phyloP scores from a whole-genome alignment of 2,888 invertebrate species.

The Eledona agricola region DNA sequence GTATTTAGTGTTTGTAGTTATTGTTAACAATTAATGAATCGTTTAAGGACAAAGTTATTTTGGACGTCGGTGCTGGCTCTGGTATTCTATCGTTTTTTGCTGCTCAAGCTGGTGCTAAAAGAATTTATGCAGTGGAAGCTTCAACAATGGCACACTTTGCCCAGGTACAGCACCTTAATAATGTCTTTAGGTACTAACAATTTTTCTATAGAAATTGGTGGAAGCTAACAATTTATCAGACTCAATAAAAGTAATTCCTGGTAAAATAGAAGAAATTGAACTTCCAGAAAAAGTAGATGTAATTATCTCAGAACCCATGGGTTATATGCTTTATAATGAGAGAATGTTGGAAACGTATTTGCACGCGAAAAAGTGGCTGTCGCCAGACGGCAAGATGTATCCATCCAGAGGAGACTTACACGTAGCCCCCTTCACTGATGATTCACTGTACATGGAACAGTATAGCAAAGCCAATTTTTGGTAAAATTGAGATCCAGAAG shows the following conservation, averaged over 20 bases:
- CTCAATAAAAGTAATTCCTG: conserved; percentile 91
- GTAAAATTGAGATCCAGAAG: conserved; percentile 59
- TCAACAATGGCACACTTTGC: conserved; percentile 98
- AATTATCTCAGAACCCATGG: conserved; percentile 99
- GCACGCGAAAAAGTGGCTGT: conserved; percentile 98
- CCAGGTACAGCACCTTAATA: conserved; percentile 69
- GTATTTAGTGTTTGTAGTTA: conserved; percentile 8
- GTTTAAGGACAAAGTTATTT: conserved; percentile 80
- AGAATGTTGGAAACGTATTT: conserved; percentile 98
- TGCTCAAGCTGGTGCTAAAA: conserved; percentile 94
- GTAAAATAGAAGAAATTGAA: conserved; percentile 96
- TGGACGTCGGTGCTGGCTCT: conserved; percentile 98
- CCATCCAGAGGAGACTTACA: conserved; percentile 96
- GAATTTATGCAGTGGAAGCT: conserved; percentile 99
- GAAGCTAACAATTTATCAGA: conserved; percentile 88
- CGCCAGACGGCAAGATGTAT: conserved; percentile 94
- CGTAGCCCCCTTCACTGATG: conserved; percentile 97
- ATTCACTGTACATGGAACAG: conserved; percentile 97
- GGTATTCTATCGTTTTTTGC: conserved; percentile 99
- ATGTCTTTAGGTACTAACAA: neutral
- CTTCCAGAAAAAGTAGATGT: conserved; percentile 95
- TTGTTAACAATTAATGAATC: conserved; percentile 1
- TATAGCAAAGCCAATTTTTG: conserved; percentile 99
- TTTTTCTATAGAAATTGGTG: conserved; percentile 76
- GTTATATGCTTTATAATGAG: conserved; percentile 99